Base-by-base conservation (phyloP, 2,888 invertebrate genomes). In the Pyrochroa serraticornis region DNA sequence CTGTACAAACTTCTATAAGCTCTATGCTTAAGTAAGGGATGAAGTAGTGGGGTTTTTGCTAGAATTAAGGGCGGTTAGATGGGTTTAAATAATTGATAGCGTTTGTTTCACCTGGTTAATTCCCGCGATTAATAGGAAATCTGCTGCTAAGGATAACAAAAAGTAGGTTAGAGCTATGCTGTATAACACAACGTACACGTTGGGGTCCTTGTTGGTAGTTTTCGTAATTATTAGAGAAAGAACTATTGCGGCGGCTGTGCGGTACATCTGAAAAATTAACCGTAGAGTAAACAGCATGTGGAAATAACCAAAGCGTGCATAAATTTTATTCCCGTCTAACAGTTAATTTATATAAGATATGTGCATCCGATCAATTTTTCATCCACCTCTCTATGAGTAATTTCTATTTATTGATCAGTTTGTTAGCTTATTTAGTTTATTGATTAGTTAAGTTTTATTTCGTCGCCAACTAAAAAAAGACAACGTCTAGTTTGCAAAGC, bases 191-290 rank as follows among this genome's bases (percentile, higher is more conserved):
- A 9, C 6, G 12, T 9, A 36, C 13, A 36, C 13, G n/a, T 43
- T 6, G 5, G 39, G 9, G 6, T 7, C 34, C 9, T 34, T 7
- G 8, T 9, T 1, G 7, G 3, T 7, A 3, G 1, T 43, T 31
- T 43, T 3, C 8, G 43, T 8, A 12, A 31, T 12, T 7, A 3
- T 2, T 3, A 51, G 9, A 1, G 53, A 33, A 13, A 53, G 33
- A 8, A 7, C 37, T 7, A 51, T 8, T 3, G 31, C 35, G 2
- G 46, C 45, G 2, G 10, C 7, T 10, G 14, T 53, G 12, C 52
- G 52, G 33, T 43, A 52, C 7, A 45, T 22, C 53, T 53, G 43
- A 9, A 53, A 46, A 38, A 45, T 22, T 22, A 22, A 22, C 22
- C n/a, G n/a, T n/a, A n/a, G n/a, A n/a, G n/a, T n/a, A n/a, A n/a